phyloP scores from a whole-genome alignment of 2,797 vertebrate genomes.

The Acanthurus lineatus region DNA sequence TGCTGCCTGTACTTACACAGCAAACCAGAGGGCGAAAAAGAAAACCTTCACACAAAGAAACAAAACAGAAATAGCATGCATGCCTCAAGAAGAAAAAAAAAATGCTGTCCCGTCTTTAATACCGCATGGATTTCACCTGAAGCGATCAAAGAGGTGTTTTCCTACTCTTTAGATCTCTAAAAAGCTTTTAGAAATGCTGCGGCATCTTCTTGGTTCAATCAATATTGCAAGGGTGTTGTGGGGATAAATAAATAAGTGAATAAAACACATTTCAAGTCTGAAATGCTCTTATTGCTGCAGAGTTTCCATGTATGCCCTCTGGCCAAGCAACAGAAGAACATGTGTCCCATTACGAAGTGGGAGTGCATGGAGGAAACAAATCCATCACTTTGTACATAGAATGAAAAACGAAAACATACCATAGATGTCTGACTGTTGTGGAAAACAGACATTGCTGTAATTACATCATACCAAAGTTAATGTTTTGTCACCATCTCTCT shows the following conservation, averaged over 20 bases:
- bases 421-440: neutral
- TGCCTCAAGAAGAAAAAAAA: neutral
- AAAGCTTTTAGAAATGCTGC: conserved; percentile 77
- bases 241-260: conserved; percentile 77
- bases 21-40: conserved; percentile 27
- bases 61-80: conserved; percentile 43
- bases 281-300: conserved; percentile 80
- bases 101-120: conserved; percentile 17
- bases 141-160: conserved; percentile 67
- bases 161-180: conserved; percentile 60
- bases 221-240: conserved; percentile 81
- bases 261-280: conserved; percentile 71
- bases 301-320: conserved; percentile 75
- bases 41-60: conserved; percentile 2
- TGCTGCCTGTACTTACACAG: conserved; percentile 60
- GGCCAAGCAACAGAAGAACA: conserved; percentile 74
- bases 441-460: conserved; percentile 1
- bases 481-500: neutral
- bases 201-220: conserved; percentile 69
- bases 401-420: conserved; percentile 25
- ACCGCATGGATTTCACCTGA: conserved; percentile 72
- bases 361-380: conserved; percentile 37
- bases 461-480: neutral
- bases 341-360: conserved; percentile 68
- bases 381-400: conserved; percentile 17